phyloP scores from a whole-genome alignment of 1,140 invertebrate species.

The Pseudachorutes palmiensis region DNA sequence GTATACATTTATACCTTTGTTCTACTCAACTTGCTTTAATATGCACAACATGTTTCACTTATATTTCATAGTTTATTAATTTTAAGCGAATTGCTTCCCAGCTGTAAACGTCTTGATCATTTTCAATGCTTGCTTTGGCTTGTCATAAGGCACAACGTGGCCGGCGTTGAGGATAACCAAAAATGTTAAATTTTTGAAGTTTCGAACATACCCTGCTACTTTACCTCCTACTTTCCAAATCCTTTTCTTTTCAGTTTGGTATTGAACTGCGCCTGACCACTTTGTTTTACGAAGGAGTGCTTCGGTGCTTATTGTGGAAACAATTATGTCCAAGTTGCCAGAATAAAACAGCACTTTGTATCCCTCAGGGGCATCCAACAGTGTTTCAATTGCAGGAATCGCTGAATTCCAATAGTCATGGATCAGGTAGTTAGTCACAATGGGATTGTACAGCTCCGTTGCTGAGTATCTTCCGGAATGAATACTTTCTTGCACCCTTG shows the following conservation, averaged over 20 bases:
- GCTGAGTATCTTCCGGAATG: not conserved
- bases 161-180: constrained; percentile 46
- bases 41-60: too few relatives aligned
- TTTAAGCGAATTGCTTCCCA: not conserved
- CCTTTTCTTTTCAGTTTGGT: not conserved
- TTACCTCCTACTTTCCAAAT: constrained; percentile 44
- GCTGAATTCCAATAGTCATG: not conserved
- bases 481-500: not conserved
- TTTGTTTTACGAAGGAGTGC: not conserved
- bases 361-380: constrained; percentile 25
- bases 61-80: not conserved
- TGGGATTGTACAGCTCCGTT: not conserved
- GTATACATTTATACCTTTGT: too few relatives aligned
- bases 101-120: constrained; percentile 48
- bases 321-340: constrained; percentile 49
- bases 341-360: constrained; percentile 40
- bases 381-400: not conserved
- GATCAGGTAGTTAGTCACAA: not conserved
- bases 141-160: constrained; percentile 49
- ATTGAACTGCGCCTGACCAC: not conserved
- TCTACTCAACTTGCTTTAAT: too few relatives aligned
- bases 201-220: constrained; percentile 48
- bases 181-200: constrained; percentile 45
- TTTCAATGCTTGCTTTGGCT: constrained; percentile 46
- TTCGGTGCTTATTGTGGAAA: constrained; percentile 38